Evolutionary conservation across 2,113 vertebrate genomes (phyloP).

Genomic region (Platanista minor): DNA sequence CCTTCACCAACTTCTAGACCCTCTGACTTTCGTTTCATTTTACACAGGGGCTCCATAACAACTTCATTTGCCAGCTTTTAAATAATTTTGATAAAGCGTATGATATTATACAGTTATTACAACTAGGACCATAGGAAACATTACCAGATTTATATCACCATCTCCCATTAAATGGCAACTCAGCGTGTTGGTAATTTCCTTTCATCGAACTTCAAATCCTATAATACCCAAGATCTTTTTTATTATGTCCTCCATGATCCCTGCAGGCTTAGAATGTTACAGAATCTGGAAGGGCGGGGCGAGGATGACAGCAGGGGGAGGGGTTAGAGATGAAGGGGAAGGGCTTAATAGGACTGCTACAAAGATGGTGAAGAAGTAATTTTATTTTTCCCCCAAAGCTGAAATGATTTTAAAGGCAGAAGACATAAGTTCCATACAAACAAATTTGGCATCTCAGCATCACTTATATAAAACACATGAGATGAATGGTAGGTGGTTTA

Average conservation of each 20-base stretch:
- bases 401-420: background rate
- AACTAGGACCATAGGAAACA: constrained; percentile 69
- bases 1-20: constrained; percentile 42
- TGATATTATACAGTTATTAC: constrained; percentile 76
- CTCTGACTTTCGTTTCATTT: constrained; percentile 65
- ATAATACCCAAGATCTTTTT: constrained; percentile 68
- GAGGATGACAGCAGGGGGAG: rapidly evolving
- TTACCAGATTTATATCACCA: constrained; percentile 75
- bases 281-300: rapidly evolving
- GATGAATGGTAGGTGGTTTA: background rate
- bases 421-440: background rate
- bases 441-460: background rate
- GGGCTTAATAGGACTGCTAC: background rate
- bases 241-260: constrained; percentile 50
- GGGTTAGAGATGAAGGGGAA: background rate
- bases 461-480: background rate
- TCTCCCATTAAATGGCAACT: constrained; percentile 71
- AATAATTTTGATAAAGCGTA: constrained; percentile 76
- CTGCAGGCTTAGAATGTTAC: constrained; percentile 43
- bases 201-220: constrained; percentile 72
- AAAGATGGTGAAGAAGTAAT: background rate
- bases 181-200: constrained; percentile 73
- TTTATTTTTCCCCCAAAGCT: background rate
- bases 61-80: constrained; percentile 69
- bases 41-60: constrained; percentile 48